Evolutionary conservation across 2,888 invertebrate species (phyloP).

Genomic region (Heteromurus nitidus): DNA sequence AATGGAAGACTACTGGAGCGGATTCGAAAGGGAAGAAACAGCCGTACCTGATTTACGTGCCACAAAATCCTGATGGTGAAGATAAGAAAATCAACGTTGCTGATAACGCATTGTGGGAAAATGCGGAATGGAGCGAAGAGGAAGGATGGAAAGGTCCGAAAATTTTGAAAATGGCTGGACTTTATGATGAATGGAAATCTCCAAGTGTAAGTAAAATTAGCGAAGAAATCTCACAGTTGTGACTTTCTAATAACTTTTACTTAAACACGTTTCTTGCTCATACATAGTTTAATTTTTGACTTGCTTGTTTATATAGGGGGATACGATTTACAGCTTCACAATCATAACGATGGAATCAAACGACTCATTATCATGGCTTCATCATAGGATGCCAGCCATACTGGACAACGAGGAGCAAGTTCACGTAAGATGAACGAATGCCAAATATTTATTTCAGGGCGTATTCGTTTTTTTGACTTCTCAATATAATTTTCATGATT

Average conservation of each 20-base stretch:
- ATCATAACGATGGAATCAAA: constrained; percentile 87
- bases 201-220: constrained; percentile 71
- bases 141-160: constrained; percentile 81
- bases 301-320: constrained; percentile 74
- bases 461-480: background rate
- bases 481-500: constrained; percentile 18
- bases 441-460: constrained; percentile 1
- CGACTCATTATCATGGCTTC: constrained; percentile 82
- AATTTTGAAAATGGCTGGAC: constrained; percentile 84
- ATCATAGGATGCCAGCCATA: constrained; percentile 88
- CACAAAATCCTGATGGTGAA: constrained; percentile 77
- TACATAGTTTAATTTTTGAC: background rate
- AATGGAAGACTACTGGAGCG: constrained; percentile 83
- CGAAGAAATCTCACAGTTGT: too few relatives aligned
- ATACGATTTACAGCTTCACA: constrained; percentile 83
- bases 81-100: constrained; percentile 34
- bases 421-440: constrained; percentile 76
- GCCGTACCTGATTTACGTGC: constrained; percentile 84
- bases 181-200: constrained; percentile 83
- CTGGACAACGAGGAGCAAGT: constrained; percentile 82
- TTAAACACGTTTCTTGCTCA: too few relatives aligned
- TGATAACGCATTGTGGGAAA: constrained; percentile 52
- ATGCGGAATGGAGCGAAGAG: constrained; percentile 77
- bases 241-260: too few relatives aligned
- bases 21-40: constrained; percentile 79